A percentile compares a stretch with the other conserved stretches of the same genome.
Conservation (phyloP, 1,140 invertebrate species). For the Paracyclopina nana region DNA sequence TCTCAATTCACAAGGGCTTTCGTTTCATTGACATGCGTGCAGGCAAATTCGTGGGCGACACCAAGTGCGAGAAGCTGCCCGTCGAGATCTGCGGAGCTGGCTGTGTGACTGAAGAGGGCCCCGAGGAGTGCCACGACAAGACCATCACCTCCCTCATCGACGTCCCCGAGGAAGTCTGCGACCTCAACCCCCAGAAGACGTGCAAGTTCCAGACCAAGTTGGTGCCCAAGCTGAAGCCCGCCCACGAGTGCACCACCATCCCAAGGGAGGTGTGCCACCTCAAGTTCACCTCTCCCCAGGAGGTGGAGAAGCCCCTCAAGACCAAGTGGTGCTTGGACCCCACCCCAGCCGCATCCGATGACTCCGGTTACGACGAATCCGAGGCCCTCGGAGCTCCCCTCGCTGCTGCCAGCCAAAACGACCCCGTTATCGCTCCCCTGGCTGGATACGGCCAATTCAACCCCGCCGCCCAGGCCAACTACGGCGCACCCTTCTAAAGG, state of each 20-base stretch:
- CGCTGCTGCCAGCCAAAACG: not conserved
- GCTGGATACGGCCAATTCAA: not conserved
- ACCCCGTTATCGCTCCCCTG: no score
- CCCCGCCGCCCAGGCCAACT: no score
- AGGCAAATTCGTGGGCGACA: constrained; percentile 7
- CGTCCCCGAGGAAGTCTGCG: constrained; percentile 13
- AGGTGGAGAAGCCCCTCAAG: constrained; percentile 8
- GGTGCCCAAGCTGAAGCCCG: constrained; percentile 9
- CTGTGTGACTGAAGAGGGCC: constrained; percentile 3
- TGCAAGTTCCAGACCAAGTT: constrained; percentile 13
- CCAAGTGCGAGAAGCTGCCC: constrained; percentile 14
- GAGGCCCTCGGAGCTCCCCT: not conserved
- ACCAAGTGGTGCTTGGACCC: constrained; percentile 5
- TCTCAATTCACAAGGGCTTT: no score
- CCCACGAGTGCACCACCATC: constrained; percentile 11
- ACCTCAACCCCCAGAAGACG: constrained; percentile 14
- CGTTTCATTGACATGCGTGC: no score
- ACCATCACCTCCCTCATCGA: constrained; percentile 6
- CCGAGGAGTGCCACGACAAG: constrained; percentile 14
- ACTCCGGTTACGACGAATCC: not conserved
- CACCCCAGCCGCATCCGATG: no score
- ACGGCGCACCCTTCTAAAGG: no score
- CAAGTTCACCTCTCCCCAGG: constrained; percentile 3
- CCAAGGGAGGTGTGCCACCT: constrained; percentile 3
- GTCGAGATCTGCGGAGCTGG: constrained; percentile 11